These are phyloP conservation scores for Bovichtus variegatus DNA, from an alignment of 2,797 vertebrate species.

Conservation along the genomic window DNA sequence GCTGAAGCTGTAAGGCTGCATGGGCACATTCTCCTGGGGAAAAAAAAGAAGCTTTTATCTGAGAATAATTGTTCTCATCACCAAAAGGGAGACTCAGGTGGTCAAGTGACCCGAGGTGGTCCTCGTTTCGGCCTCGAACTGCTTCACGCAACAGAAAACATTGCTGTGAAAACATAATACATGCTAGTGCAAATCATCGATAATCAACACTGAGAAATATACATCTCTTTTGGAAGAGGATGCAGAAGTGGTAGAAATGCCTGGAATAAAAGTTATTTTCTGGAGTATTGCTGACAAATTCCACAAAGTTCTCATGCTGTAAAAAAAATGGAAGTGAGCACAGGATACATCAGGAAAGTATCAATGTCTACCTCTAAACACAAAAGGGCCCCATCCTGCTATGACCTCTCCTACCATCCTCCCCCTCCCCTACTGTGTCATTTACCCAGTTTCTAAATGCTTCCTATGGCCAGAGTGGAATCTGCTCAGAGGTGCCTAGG, in stretches of 20 bases:
- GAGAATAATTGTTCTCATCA: slow-evolving; percentile 40
- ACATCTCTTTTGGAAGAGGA: neutral
- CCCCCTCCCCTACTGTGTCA: slow-evolving; percentile 89
- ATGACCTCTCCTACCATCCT: slow-evolving; percentile 87
- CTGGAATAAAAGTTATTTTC: slow-evolving; percentile 33
- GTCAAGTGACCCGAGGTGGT: slow-evolving; percentile 21
- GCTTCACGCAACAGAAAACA: neutral
- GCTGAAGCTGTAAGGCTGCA: slow-evolving; percentile 45
- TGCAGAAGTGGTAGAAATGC: slow-evolving; percentile 1
- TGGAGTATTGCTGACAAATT: slow-evolving; percentile 20
- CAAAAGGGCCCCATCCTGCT: slow-evolving; percentile 84
- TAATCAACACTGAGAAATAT: slow-evolving; percentile 11
- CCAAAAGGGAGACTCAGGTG: slow-evolving; percentile 40
- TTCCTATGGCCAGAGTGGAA: slow-evolving; percentile 97
- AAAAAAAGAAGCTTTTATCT: slow-evolving; percentile 33
- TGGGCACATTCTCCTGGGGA: slow-evolving; percentile 46
- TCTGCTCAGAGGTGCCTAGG: slow-evolving; percentile 93
- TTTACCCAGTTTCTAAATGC: slow-evolving; percentile 92
- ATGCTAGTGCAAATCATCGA: neutral
- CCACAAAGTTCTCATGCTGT: slow-evolving; percentile 45
- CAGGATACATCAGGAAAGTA: slow-evolving; percentile 82
- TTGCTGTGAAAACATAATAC: slow-evolving; percentile 1
- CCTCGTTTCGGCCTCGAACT: slow-evolving; percentile 6
- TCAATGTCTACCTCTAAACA: slow-evolving; percentile 77
- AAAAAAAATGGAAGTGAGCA: slow-evolving; percentile 89